These are phyloP conservation scores for Pholis gunnellus DNA, from an alignment of 2,113 vertebrate genomes.

Conservation along the genomic window DNA sequence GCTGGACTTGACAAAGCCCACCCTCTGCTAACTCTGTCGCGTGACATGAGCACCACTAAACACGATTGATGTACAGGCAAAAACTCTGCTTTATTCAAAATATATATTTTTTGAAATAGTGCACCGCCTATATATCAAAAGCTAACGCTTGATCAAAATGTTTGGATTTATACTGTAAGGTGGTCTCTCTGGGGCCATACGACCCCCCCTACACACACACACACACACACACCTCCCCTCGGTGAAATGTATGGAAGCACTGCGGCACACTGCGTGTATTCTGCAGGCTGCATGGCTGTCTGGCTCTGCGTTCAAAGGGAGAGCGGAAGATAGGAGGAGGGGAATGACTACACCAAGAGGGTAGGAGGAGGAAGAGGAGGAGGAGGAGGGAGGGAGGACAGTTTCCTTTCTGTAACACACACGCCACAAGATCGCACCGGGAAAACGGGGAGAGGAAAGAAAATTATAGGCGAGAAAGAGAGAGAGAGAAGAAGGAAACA, in stretches of 20 bases:
- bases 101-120: neutral
- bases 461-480: constrained; percentile 66
- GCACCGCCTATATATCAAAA: neutral
- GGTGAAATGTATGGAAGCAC: constrained; percentile 78
- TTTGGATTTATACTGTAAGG: neutral
- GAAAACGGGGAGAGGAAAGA: constrained; percentile 71
- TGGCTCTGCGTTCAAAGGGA: constrained; percentile 75
- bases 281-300: constrained; percentile 75
- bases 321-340: constrained; percentile 82
- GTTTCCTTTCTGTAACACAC: constrained; percentile 83
- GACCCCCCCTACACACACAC: neutral
- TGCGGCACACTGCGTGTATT: constrained; percentile 82
- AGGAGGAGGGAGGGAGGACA: constrained; percentile 69
- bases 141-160: neutral
- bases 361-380: constrained; percentile 68
- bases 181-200: constrained; percentile 5
- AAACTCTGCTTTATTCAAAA: neutral
- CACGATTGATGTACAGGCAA: neutral
- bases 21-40: neutral
- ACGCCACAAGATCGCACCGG: constrained; percentile 83
- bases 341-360: constrained; percentile 76
- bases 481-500: constrained; percentile 71
- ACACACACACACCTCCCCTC: constrained; percentile 46
- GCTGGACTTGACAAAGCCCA: neutral
- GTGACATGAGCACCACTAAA: neutral